Base-by-base conservation (phyloP, 2,888 invertebrate genomes). In the Patella depressa region DNA sequence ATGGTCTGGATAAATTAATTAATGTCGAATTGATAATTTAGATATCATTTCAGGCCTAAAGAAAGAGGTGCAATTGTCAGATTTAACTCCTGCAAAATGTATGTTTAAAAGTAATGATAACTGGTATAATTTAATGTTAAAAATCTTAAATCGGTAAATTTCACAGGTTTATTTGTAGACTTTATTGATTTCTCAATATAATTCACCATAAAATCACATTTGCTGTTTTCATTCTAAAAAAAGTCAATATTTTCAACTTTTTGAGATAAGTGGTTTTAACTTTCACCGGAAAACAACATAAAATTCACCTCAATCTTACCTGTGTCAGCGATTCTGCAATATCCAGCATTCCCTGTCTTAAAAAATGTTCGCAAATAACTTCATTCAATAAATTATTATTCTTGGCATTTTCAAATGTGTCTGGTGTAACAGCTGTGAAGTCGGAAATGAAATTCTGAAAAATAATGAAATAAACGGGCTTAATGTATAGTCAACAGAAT, bases 311-410 rank as follows among this genome's bases (percentile, higher is more conserved):
- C 2, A 24, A 24, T 65, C 9, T 78, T 86, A 95, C 95, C 89
- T 93, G 91, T 77, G 94, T 94, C 72, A 97, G 91, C 85, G 95
- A 94, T 89, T 97, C 96, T 2, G 97, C 98, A 57, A 98, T 97
- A 76, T 97, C 97, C 84, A 97, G 94, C 94, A 97, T 94, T 71
- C 98, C 98, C 93, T 98, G 97, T 83, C 98, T 94, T 89, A 97
- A 96, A 90, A 98, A 96, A 93, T 99, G 98, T 90, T 98, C 97
- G 86, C 97, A 97, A 81, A 98, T 96, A 29, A 97, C 96, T 92
- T 96, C 95, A 91, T 96, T 96, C n/a, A 97, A 92, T 24, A 95
- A 91, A 87, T 94, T 93, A 73, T 94, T 92, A 88, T 95, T 95
- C 73, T 95, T 94, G 0, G 94, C 93, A 2, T 94, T 94, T 80